These are phyloP conservation scores for Mechanitis messenoides DNA, from an alignment of 2,888 invertebrate species.

Conservation along the genomic window DNA sequence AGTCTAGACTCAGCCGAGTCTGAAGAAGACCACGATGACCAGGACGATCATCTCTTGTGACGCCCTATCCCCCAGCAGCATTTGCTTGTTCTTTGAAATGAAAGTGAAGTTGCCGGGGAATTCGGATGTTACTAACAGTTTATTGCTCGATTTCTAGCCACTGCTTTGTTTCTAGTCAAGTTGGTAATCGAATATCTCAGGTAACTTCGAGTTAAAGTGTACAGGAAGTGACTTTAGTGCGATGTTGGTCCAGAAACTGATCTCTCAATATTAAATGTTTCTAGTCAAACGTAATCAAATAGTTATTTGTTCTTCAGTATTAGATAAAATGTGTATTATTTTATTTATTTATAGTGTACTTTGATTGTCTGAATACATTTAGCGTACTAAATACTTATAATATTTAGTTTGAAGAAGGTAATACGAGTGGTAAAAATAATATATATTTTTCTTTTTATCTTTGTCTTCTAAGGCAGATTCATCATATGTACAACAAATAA, in stretches of 20 bases:
- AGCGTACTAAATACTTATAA: not conserved
- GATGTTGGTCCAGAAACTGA: slow-evolving; percentile 39
- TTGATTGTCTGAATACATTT: slow-evolving; percentile 36
- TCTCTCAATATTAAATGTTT: slow-evolving; percentile 64
- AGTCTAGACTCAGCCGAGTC: slow-evolving; percentile 67
- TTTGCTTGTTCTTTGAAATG: slow-evolving; percentile 67
- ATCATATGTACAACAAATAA: too few species aligned
- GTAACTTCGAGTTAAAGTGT: slow-evolving; percentile 32
- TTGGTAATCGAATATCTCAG: slow-evolving; percentile 17
- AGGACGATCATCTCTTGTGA: slow-evolving; percentile 75
- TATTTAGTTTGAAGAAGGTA: too few species aligned
- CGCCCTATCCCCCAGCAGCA: slow-evolving; percentile 64
- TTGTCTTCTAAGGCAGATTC: too few species aligned
- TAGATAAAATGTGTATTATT: slow-evolving; percentile 35
- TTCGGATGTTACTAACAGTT: slow-evolving; percentile 16
- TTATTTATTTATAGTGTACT: slow-evolving; percentile 41
- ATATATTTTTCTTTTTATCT: too few species aligned
- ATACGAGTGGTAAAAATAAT: not conserved
- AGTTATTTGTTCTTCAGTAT: slow-evolving; percentile 48
- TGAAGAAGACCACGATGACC: slow-evolving; percentile 66
- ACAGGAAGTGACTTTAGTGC: slow-evolving; percentile 29
- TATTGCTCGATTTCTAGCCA: slow-evolving; percentile 8
- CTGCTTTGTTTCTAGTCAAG: slow-evolving; percentile 9
- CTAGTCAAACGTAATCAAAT: slow-evolving; percentile 66
- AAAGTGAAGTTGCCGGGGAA: slow-evolving; percentile 44